Evolutionary conservation across 2,888 invertebrate species (phyloP), one percentile per base, ranked within the genome.

Genomic region (Macrostomum cliftonense): DNA sequence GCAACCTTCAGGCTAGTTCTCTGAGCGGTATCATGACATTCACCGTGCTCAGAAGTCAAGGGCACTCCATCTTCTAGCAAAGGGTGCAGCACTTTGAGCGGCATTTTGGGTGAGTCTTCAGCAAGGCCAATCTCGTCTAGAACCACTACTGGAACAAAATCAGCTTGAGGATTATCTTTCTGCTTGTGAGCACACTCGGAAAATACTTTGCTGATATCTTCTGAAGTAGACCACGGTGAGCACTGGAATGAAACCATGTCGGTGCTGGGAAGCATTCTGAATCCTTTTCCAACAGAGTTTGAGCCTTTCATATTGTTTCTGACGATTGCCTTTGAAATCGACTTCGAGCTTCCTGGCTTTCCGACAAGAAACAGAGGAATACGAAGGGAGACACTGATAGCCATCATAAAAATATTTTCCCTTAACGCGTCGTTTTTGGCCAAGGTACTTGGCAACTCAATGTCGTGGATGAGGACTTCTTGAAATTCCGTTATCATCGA

Each of bases 301-400:
- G 58, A 58, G 19, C 66, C 67, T 45, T 64, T 61, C 64, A 67
- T 64, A 37, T 61, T 63, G 53, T 64, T 63, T 13, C 58, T 57
- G 7, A 67, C 65, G 46, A 67, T 62, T 39, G 65, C 62, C 42
- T 64, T 67, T 12, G 67, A 63, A 42, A 67, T 56, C n/a, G 67
- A 67, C 51, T 67, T 67, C 20, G 64, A 65, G 51, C 64, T 65
- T 17, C 67, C 67, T 13, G 67, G 67, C 53, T 67, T 67, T n/a
- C 67, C 67, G 7, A 67, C 64, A 40, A 67, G 57, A 52, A 67
- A 67, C 39, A 67, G 56, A 2, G 67, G 66, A 12, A 67, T 65
- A 19, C 65, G 53, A 14, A 65, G 56, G 48, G 65, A 64, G 37
- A 66, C 63, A 53, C 65, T 65, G n/a, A 64, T 58, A 37, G 64